Evolutionary conservation across 1,140 invertebrate species (phyloP).

Genomic region (Procambarus clarkii): DNA sequence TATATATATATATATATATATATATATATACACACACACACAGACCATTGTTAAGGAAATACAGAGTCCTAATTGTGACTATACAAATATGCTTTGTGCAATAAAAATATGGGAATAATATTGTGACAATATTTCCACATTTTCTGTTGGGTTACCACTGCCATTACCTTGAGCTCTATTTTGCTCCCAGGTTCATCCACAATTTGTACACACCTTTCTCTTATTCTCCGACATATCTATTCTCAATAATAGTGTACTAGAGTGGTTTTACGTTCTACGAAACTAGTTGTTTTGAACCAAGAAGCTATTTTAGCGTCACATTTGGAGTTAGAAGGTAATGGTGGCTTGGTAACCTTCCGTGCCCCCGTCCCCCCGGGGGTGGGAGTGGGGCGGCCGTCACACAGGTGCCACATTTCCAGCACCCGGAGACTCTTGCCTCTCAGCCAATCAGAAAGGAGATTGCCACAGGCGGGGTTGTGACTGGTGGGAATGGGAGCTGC

Average conservation of each 20-base stretch:
- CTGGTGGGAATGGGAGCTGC: background rate
- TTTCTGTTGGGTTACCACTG: background rate
- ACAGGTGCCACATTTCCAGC: constrained; percentile 49
- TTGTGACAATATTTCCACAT: background rate
- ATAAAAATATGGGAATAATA: background rate
- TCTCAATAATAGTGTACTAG: background rate
- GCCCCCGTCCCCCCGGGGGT: no score
- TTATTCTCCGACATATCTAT: background rate
- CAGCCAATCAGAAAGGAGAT: background rate
- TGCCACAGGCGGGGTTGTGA: constrained; percentile 1
- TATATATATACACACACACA: background rate
- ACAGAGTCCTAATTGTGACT: no score
- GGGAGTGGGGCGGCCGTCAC: background rate
- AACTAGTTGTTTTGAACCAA: background rate
- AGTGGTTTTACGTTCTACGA: background rate
- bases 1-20: constrained; percentile 32
- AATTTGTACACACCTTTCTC: no score
- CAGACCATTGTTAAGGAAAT: background rate
- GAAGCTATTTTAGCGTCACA: background rate
- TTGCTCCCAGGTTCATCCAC: background rate
- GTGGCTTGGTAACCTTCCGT: background rate
- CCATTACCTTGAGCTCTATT: background rate
- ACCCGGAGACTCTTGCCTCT: background rate
- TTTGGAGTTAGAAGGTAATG: background rate
- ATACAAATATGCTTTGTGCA: background rate